A percentile compares a stretch with the other conserved stretches of the same genome.
These are phyloP conservation scores for Nasonia oneida DNA, from an alignment of 2,888 invertebrate genomes.

Conservation along the genomic window DNA sequence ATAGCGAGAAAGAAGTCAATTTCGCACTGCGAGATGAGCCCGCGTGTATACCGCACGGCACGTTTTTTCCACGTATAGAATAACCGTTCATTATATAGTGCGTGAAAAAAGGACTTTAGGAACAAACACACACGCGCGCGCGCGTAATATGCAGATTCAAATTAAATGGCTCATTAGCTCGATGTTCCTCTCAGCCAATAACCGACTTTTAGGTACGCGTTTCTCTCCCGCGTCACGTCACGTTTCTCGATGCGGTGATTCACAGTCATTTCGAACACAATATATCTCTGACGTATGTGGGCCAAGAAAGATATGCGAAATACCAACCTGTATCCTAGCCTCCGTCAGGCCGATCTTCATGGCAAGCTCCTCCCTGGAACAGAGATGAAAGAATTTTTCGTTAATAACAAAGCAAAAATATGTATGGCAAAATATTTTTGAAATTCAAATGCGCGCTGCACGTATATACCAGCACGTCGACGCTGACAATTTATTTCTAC, in stretches of 20 bases:
- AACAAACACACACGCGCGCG: background rate
- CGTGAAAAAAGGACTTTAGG: background rate
- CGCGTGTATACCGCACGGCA: background rate
- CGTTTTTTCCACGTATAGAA: background rate
- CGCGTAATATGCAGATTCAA: conserved; percentile 25
- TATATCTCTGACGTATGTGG: background rate
- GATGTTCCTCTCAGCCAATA: background rate
- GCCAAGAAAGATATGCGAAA: no score
- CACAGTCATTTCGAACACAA: background rate
- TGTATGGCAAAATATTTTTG: background rate
- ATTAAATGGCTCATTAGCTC: conserved; percentile 42
- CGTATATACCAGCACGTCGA: background rate
- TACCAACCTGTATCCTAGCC: conserved; percentile 93
- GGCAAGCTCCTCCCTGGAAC: conserved; percentile 94
- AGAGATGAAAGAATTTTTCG: conserved; percentile 69
- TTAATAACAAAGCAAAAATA: no score
- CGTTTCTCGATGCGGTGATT: background rate
- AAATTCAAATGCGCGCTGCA: background rate
- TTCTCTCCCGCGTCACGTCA: background rate
- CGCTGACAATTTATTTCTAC: conserved; percentile 35
- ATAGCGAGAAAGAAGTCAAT: conserved; percentile 7
- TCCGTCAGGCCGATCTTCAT: conserved; percentile 97
- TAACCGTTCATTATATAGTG: conserved; percentile 26
- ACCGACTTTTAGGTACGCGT: conserved; percentile 7
- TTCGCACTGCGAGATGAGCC: background rate